phyloP scores from a whole-genome alignment of 2,888 invertebrate species.

The Mythimna ferrago region DNA sequence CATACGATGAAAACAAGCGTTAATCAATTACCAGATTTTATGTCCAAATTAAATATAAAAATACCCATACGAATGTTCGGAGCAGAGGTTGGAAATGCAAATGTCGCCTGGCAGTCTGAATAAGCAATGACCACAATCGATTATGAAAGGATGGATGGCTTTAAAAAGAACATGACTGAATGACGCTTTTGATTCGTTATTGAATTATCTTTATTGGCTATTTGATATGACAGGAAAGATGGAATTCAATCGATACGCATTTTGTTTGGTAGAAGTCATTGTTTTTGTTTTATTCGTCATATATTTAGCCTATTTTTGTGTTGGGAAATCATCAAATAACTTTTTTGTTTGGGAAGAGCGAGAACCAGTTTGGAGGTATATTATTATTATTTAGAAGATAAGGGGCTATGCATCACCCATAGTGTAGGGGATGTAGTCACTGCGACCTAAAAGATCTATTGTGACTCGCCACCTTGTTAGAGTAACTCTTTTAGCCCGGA shows the following conservation, averaged over 20 bases:
- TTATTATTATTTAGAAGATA: too few relatives aligned
- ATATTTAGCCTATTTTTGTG: neutral
- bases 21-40: slow-evolving; percentile 64
- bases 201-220: slow-evolving; percentile 59
- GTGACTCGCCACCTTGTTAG: too few relatives aligned
- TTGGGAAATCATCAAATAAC: too few relatives aligned
- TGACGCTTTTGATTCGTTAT: slow-evolving; percentile 57
- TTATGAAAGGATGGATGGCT: slow-evolving; percentile 59
- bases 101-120: slow-evolving; percentile 60
- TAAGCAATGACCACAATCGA: slow-evolving; percentile 65
- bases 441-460: too few relatives aligned
- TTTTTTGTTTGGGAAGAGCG: too few relatives aligned
- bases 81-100: slow-evolving; percentile 61
- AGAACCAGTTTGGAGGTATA: too few relatives aligned
- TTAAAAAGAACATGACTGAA: slow-evolving; percentile 61
- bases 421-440: too few relatives aligned
- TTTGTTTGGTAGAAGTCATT: slow-evolving; percentile 19
- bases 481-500: too few relatives aligned
- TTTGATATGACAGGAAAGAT: slow-evolving; percentile 43
- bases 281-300: neutral
- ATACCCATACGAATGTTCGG: slow-evolving; percentile 37
- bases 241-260: slow-evolving; percentile 38
- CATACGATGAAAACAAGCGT: slow-evolving; percentile 54
- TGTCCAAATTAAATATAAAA: slow-evolving; percentile 64
- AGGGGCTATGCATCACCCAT: too few relatives aligned